Conservation (phyloP, 2,888 invertebrate species). For the Tipula vernalis region DNA sequence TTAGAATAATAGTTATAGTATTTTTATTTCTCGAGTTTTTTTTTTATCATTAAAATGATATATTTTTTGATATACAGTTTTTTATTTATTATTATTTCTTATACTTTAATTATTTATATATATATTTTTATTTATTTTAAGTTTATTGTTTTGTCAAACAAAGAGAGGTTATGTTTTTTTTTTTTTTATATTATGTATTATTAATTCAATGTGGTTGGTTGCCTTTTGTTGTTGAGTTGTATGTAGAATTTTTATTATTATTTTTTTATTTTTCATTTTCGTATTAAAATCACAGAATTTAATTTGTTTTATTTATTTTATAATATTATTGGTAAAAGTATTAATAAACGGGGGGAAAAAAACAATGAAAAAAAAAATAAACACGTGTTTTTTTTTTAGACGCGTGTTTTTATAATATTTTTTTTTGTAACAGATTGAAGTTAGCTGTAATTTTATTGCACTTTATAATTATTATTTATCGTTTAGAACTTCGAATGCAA, state of each 20-base stretch:
- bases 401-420: background rate
- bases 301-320: background rate
- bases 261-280: background rate
- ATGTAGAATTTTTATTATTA: background rate
- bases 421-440: background rate
- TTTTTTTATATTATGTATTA: background rate
- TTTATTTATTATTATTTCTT: background rate
- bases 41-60: constrained; percentile 10
- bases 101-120: background rate
- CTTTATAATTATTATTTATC: background rate
- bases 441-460: background rate
- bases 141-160: background rate
- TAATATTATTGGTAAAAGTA: background rate
- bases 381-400: background rate
- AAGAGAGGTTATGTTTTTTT: background rate
- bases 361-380: background rate
- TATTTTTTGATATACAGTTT: constrained; percentile 7
- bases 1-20: constrained; percentile 4
- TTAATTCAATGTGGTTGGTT: background rate
- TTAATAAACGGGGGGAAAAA: background rate
- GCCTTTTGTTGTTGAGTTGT: background rate
- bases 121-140: background rate
- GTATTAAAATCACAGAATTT: background rate
- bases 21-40: constrained; percentile 5
- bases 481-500: background rate